These are phyloP conservation scores for Drosophila anomalata DNA, from an alignment of 2,888 invertebrate species.

Conservation along the genomic window DNA sequence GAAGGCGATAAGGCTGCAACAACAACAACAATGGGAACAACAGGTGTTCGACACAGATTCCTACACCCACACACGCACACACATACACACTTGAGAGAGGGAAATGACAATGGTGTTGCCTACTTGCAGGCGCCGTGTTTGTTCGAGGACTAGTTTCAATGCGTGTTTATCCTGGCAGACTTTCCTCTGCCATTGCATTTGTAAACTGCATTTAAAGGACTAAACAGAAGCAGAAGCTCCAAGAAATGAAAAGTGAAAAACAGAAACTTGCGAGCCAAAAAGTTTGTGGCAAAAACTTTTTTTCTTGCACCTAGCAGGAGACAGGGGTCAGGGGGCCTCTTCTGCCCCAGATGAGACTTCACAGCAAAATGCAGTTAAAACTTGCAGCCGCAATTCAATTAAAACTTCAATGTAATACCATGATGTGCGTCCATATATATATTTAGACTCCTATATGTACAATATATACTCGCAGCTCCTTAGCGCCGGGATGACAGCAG, in stretches of 20 bases:
- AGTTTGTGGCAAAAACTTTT: conserved; percentile 53
- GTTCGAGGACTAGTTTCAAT: conserved; percentile 18
- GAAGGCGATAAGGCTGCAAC: conserved; percentile 35
- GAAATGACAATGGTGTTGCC: conserved; percentile 55
- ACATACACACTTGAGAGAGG: conserved; percentile 7
- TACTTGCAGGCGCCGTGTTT: conserved; percentile 45
- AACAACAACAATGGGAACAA: conserved; percentile 54
- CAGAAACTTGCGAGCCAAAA: conserved; percentile 58
- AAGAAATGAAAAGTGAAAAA: conserved; percentile 59
- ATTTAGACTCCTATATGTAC: conserved; percentile 27
- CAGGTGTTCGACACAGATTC: conserved; percentile 66
- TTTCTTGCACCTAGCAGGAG: conserved; percentile 63
- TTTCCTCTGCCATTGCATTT: conserved; percentile 29
- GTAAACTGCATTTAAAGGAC: conserved; percentile 44
- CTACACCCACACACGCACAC: conserved; percentile 8
- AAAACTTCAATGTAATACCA: conserved; percentile 68
- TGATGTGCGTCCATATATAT: conserved; percentile 18
- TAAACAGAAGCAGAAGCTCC: conserved; percentile 32
- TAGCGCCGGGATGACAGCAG: conserved; percentile 36
- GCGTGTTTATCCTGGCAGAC: conserved; percentile 20
- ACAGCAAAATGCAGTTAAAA: conserved; percentile 70
- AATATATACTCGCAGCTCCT: conserved; percentile 23
- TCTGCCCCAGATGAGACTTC: conserved; percentile 12
- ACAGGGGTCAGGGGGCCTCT: background rate
- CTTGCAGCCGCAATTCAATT: conserved; percentile 77